Evolutionary conservation across 2,888 invertebrate species (phyloP).

Genomic region (Rhopalosiphum nymphaeae): DNA sequence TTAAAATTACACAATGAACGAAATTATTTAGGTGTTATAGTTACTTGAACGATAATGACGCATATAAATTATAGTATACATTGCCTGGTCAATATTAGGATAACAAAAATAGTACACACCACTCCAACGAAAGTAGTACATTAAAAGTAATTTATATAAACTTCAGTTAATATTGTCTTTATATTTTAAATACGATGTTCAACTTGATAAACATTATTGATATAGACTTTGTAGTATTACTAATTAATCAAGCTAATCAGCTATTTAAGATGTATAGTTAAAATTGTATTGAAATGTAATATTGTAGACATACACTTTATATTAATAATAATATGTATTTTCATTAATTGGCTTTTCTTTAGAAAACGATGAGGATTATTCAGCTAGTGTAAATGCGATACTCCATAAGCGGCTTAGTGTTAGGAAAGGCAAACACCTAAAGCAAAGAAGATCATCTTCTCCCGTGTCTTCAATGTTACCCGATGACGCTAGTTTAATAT

Average conservation of each 20-base stretch:
- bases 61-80: neutral
- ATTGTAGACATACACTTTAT: neutral
- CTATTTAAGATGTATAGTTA: neutral
- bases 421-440: conserved; percentile 78
- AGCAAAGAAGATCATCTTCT: conserved; percentile 76
- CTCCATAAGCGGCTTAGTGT: conserved; percentile 84
- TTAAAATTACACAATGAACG: neutral
- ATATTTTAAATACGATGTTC: neutral
- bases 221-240: neutral
- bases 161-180: neutral
- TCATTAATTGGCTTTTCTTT: neutral
- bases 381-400: conserved; percentile 86
- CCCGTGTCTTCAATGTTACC: conserved; percentile 73
- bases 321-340: neutral
- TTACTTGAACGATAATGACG: neutral
- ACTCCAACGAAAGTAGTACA: neutral
- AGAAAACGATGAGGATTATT: conserved; percentile 76
- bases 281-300: neutral
- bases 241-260: neutral
- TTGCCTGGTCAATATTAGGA: neutral
- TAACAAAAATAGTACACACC: neutral
- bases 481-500: conserved; percentile 69
- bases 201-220: neutral
- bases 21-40: neutral
- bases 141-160: neutral